Evolutionary conservation across 2,797 vertebrate species (phyloP), one percentile per base, ranked within the genome.

Genomic region (Melanogrammus aeglefinus): DNA sequence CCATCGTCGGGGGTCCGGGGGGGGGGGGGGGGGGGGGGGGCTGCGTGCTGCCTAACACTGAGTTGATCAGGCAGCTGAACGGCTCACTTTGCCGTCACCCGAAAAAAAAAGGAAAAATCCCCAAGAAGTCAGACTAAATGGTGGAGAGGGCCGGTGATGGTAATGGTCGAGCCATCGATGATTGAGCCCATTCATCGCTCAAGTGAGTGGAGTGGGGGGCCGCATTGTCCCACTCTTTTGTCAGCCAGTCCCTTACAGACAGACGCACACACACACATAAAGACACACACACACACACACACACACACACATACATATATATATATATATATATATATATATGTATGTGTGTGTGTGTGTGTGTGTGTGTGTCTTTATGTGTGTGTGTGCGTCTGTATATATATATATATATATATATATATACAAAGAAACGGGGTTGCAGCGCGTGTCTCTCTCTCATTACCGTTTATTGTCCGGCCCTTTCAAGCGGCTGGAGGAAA

Each of bases 111-210:
- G 14, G 1, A 89, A 91, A 91, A 91, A n/a, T 0, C 88, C 86
- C 66, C 89, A 88, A 91, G 88, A 90, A 92, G 91, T 90, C 88
- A 89, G 87, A 89, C 87, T 89, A 89, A 89, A 89, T 87, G 74
- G 80, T 84, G 85, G 87, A 88, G 87, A 93, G 90, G 89, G 87
- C 89, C 86, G 87, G 87, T 92, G 91, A 93, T 91, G 91, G 90
- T 91, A 92, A 92, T 92, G 88, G 89, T 84, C 66, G 74, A 88
- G 89, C 89, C 87, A 88, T 88, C 87, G 79, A 93, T 94, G 93
- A 94, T 94, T 94, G 92, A 91, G 88, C 85, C 89, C 91, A 94
- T 94, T 94, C 92, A 94, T 83, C 83, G 86, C 84, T 92, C 86
- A 89, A 94, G 93, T 92, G 91, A 91, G 86, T 90, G 83, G 86